These are phyloP conservation scores for Danaus plexippus DNA, from an alignment of 1,140 invertebrate genomes.

Conservation along the genomic window DNA sequence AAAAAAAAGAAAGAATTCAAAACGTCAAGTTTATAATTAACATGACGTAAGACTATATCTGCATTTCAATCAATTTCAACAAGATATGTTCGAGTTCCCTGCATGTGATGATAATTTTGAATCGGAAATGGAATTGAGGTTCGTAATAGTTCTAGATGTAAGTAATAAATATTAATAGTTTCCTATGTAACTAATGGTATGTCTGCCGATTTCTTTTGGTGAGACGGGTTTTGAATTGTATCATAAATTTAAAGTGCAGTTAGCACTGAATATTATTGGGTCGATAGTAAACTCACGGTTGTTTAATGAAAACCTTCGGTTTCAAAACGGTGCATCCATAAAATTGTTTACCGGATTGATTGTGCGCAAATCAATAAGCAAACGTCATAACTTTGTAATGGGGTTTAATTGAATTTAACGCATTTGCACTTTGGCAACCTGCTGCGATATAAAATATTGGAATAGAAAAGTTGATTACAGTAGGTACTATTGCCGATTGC, in stretches of 20 bases:
- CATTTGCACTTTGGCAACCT: conserved; percentile 39
- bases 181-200: no score
- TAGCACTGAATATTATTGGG: conserved; percentile 12
- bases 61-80: no score
- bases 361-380: conserved; percentile 35
- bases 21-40: no score
- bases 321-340: conserved; percentile 30
- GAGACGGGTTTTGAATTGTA: no score
- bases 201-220: no score
- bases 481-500: no score
- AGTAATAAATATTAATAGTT: no score
- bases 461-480: no score
- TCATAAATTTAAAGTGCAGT: conserved; percentile 3
- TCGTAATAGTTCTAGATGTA: no score
- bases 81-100: not conserved
- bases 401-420: conserved; percentile 47
- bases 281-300: conserved; percentile 13
- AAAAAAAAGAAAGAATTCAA: no score
- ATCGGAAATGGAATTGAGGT: conserved; percentile 6
- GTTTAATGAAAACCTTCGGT: conserved; percentile 8
- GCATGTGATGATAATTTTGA: conserved; percentile 5
- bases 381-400: conserved; percentile 36
- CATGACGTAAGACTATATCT: no score
- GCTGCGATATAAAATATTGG: no score
- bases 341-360: conserved; percentile 40